phyloP scores from a whole-genome alignment of 2,888 invertebrate species.

The Drosophila merina region DNA sequence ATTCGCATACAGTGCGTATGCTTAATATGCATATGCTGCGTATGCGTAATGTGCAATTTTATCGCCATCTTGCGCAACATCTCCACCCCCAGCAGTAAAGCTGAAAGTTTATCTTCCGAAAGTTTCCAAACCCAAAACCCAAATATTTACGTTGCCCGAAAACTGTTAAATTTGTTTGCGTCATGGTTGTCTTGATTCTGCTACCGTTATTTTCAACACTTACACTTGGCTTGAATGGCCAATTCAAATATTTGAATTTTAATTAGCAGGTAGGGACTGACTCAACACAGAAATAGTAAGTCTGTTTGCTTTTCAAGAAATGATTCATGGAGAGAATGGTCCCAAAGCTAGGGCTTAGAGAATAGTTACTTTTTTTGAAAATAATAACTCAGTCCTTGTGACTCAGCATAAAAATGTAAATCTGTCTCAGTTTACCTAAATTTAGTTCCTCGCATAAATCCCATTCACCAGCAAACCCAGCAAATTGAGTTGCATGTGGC shows the following conservation, averaged over 20 bases:
- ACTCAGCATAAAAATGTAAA: slow-evolving; percentile 9
- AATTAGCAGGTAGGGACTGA: slow-evolving; percentile 46
- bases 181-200: slow-evolving; percentile 7
- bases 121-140: slow-evolving; percentile 21
- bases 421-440: slow-evolving; percentile 1
- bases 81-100: slow-evolving; percentile 2
- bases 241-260: slow-evolving; percentile 53
- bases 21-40: slow-evolving; percentile 58
- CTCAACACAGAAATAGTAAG: too few relatives aligned
- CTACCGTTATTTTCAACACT: slow-evolving; percentile 63
- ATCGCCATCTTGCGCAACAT: slow-evolving; percentile 57
- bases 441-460: slow-evolving; percentile 22
- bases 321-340: slow-evolving; percentile 4
- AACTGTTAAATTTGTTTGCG: slow-evolving; percentile 32
- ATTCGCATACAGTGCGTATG: slow-evolving; percentile 39
- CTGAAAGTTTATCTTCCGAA: slow-evolving; percentile 27
- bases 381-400: slow-evolving; percentile 2
- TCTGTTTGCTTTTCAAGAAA: not conserved
- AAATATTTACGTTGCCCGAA: slow-evolving; percentile 22
- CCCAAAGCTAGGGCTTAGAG: not conserved
- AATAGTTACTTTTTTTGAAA: not conserved
- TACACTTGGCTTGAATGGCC: slow-evolving; percentile 27
- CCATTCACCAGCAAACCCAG: slow-evolving; percentile 1
- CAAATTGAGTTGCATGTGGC: slow-evolving; percentile 49
- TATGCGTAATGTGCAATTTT: slow-evolving; percentile 66